Conservation (phyloP, 2,113 vertebrate genomes). For the Pterocles gutturalis region DNA sequence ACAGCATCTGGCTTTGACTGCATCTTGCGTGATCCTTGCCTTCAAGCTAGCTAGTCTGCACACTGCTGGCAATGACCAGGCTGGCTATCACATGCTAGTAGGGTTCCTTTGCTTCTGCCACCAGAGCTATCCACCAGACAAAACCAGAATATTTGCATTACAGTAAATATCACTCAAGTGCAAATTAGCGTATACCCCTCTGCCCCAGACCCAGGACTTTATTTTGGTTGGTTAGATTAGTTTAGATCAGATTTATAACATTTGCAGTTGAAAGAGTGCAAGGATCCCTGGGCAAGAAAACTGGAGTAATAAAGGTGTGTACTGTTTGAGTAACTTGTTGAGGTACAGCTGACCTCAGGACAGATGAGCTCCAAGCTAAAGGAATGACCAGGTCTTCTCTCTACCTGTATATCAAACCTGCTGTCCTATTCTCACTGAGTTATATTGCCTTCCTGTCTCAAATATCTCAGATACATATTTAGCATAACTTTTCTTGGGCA, state of each 20-base stretch:
- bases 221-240: neutral
- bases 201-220: neutral
- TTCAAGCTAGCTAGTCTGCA: neutral
- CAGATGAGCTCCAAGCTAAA: neutral
- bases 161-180: neutral
- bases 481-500: neutral
- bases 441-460: neutral
- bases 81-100: neutral
- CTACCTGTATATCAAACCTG: neutral
- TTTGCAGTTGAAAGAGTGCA: neutral
- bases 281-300: neutral
- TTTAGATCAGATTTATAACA: neutral
- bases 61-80: neutral
- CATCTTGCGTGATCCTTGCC: neutral
- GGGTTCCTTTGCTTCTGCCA: neutral
- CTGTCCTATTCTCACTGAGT: neutral
- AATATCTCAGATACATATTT: neutral
- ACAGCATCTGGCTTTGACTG: neutral
- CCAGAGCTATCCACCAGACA: neutral
- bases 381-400: neutral
- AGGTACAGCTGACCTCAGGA: neutral
- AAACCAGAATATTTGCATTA: neutral
- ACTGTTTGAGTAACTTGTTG: neutral
- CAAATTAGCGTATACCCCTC: neutral
- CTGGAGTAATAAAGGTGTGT: neutral